Evolutionary conservation across 2,797 vertebrate species (phyloP).

Genomic region (Sebastes hubbsi): DNA sequence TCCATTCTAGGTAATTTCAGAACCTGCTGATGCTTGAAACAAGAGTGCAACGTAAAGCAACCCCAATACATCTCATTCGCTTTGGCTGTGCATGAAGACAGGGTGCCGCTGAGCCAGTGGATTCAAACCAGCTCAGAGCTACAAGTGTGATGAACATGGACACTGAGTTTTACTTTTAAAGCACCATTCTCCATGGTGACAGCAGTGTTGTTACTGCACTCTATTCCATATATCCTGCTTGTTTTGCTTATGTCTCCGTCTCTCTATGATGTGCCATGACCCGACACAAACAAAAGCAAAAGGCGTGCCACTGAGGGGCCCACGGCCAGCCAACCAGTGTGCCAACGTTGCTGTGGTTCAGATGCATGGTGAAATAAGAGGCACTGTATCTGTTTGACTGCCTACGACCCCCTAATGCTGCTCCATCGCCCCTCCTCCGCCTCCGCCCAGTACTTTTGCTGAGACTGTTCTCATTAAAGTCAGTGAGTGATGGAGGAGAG

Average conservation of each 20-base stretch:
- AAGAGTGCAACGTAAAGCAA: slow-evolving; percentile 16
- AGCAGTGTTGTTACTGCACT: neutral
- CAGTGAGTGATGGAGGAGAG: slow-evolving; percentile 61
- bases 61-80: slow-evolving; percentile 42
- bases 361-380: slow-evolving; percentile 10
- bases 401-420: neutral
- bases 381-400: slow-evolving; percentile 25
- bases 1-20: slow-evolving; percentile 13
- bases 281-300: neutral
- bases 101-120: neutral
- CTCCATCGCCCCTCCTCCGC: neutral
- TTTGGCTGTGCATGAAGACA: neutral
- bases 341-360: neutral
- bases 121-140: neutral
- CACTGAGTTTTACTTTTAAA: neutral
- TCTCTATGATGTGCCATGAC: neutral
- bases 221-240: neutral
- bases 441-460: slow-evolving; percentile 35
- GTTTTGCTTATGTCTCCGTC: neutral
- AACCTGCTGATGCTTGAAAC: slow-evolving; percentile 43
- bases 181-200: neutral
- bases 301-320: neutral
- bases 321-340: neutral
- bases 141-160: neutral
- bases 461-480: slow-evolving; percentile 61